Evolutionary conservation across 53 echinoderm and acorn worm species (phyloP), one percentile per base, ranked within the genome.

Genomic region (Stichopus horrens): DNA sequence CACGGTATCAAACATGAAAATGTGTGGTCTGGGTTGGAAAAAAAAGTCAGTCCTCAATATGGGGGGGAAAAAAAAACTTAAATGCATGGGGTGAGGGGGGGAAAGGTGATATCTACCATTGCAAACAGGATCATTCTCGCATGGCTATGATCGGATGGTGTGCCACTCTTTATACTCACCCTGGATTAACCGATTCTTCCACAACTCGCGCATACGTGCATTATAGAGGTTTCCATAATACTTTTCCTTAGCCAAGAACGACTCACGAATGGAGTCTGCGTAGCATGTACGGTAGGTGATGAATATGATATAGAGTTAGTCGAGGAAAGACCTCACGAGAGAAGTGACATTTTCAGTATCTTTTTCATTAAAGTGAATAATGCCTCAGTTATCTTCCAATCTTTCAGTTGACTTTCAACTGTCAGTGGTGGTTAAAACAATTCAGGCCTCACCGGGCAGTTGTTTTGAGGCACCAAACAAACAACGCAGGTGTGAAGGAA

Each of bases 161-260:
- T 75, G 9, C 9, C 73, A 18, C 23, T 71, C 21, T 71, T 55
- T 9, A 55, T 87, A 87, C 87, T 74, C 87, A 87, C 87, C 87
- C 75, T 87, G 87, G 74, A 74, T 75, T 53, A 87, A 87, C 55
- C 74, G 87, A 75, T 87, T 87, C 87, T 87, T 87, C 87, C 74
- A 87, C 74, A 87, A 74, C 22, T 87, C 87, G 74, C 75, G 87
- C 75, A 87, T 87, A 75, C 74, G 87, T 55, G 74, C 87, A 87
- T 87, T 74, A 87, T 87, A 87, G 55, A 74, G 75, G 87, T 75
- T 87, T 19, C 87, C 87, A 87, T 74, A 74, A 87, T 87, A 87
- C 87, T 74, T 87, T 87, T 87, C 74, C 75, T 87, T 87, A 85
- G 85, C 85, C 85, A 85, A 59, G 68, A 85, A 51, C 10, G 85